phyloP scores from a whole-genome alignment of 2,797 vertebrate genomes.

The Hipposideros larvatus region DNA sequence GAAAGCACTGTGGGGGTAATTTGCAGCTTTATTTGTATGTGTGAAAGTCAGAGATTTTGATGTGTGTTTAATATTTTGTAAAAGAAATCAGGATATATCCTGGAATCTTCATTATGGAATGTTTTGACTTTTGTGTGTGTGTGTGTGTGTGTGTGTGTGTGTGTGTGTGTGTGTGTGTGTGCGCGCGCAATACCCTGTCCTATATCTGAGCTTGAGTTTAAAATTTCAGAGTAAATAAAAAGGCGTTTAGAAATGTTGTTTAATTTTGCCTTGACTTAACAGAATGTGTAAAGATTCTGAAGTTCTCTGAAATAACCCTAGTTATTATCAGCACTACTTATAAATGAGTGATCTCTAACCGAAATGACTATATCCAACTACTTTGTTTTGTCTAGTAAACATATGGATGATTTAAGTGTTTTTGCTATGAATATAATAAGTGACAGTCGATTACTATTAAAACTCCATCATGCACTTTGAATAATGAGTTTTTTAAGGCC shows the following conservation, averaged over 20 bases:
- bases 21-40: slow-evolving; percentile 7
- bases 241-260: slow-evolving; percentile 2
- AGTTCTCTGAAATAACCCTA: slow-evolving; percentile 57
- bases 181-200: background rate
- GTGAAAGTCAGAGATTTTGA: background rate
- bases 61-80: background rate
- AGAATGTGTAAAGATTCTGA: background rate
- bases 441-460: slow-evolving; percentile 52
- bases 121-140: background rate
- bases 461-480: slow-evolving; percentile 64
- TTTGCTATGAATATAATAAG: slow-evolving; percentile 71
- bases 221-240: slow-evolving; percentile 45
- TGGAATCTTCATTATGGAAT: background rate
- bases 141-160: no score
- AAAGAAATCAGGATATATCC: background rate
- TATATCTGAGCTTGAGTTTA: slow-evolving; percentile 36
- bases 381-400: background rate
- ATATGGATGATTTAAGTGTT: background rate
- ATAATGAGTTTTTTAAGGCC: slow-evolving; percentile 78
- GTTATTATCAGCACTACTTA: slow-evolving; percentile 64
- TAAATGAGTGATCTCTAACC: slow-evolving; percentile 32
- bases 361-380: background rate
- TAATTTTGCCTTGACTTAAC: slow-evolving; percentile 36
- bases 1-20: background rate
- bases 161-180: no score